phyloP scores from a whole-genome alignment of 2,797 vertebrate genomes.

The Poliocrania exsul region DNA sequence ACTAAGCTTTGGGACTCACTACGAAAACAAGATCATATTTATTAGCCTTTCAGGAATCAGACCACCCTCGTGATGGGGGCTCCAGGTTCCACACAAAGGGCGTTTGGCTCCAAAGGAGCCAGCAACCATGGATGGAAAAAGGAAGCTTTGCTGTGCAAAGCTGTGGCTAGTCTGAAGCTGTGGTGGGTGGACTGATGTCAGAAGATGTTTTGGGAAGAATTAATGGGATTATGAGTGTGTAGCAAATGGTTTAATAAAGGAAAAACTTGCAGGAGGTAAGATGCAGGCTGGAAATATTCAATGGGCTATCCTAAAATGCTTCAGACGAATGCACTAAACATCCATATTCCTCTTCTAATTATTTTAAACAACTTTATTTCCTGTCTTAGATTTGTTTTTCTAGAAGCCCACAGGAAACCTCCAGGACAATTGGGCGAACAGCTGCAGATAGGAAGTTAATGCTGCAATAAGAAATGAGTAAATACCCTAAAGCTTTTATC shows the following conservation, averaged over 20 bases:
- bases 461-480: constrained; percentile 9
- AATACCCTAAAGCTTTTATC: constrained; percentile 28
- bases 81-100: background rate
- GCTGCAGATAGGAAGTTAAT: constrained; percentile 34
- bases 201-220: background rate
- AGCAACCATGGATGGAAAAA: background rate
- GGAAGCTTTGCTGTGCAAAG: background rate
- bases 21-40: background rate
- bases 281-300: background rate
- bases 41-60: background rate
- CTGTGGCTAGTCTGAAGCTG: background rate
- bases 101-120: background rate
- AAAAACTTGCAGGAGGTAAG: background rate
- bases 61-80: fast-evolving
- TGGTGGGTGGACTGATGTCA: background rate
- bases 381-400: constrained; percentile 24
- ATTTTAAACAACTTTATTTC: constrained; percentile 24
- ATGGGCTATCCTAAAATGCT: background rate
- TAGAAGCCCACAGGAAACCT: constrained; percentile 38
- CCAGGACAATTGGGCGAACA: constrained; percentile 15
- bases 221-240: background rate
- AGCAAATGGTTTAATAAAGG: background rate
- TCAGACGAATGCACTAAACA: background rate
- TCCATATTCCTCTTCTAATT: background rate
- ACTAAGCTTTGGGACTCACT: background rate